Conservation (phyloP, 92 coral and sea anemone species). For the Palythoa grandis region DNA sequence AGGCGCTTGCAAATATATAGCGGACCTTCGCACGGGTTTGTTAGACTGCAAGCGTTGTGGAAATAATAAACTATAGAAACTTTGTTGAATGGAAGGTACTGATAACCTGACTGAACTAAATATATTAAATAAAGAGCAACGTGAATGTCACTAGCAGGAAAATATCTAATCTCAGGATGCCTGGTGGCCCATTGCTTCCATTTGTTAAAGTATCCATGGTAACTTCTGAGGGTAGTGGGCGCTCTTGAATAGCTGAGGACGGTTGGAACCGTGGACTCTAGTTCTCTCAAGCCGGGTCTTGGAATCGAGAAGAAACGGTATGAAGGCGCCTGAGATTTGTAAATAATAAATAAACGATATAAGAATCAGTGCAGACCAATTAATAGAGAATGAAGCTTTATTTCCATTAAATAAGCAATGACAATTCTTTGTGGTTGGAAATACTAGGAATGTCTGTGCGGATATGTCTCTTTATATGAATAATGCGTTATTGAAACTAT, state of each 20-base stretch:
- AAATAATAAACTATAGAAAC: constrained; percentile 13
- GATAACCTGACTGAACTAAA: constrained; percentile 47
- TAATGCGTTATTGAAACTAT: not conserved
- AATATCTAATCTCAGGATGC: not conserved
- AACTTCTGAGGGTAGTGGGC: constrained; percentile 17
- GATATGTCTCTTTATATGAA: not conserved
- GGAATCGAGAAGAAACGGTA: constrained; percentile 3
- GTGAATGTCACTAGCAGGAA: not conserved
- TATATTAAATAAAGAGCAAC: constrained; percentile 29
- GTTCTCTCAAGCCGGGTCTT: not conserved
- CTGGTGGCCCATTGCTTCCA: constrained; percentile 38
- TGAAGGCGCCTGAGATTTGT: not conserved
- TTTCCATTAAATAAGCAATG: not conserved
- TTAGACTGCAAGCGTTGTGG: constrained; percentile 13
- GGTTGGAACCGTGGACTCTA: constrained; percentile 11
- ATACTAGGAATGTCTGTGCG: not conserved
- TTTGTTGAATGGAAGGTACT: constrained; percentile 7
- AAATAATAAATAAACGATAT: constrained; percentile 12
- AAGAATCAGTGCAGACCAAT: constrained; percentile 10
- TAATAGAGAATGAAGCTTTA: not conserved
- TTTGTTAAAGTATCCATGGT: no score
- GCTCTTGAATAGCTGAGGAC: constrained; percentile 29
- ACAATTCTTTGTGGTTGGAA: constrained; percentile 3
- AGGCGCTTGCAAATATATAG: constrained; percentile 26
- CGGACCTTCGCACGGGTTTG: constrained; percentile 35